Percentiles rank a stretch among this genome's conserved stretches.
Evolutionary conservation across 2,113 vertebrate species (phyloP).

Genomic region (Gymnocephalus cernua): DNA sequence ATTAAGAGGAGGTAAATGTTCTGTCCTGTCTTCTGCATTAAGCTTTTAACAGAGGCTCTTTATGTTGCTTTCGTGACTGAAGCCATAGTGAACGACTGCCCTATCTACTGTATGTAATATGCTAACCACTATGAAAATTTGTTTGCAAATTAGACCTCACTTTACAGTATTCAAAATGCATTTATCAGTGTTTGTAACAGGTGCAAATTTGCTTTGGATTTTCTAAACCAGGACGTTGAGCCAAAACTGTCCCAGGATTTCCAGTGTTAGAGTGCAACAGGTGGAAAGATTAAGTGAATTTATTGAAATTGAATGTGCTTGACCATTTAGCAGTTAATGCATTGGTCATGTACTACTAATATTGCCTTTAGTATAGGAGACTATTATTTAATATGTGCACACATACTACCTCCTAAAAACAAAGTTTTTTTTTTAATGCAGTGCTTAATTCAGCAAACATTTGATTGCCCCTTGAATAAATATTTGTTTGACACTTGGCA

Average conservation of each 20-base stretch:
- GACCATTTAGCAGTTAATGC: not conserved
- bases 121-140: slow-evolving; percentile 55
- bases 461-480: not conserved
- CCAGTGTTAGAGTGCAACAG: not conserved
- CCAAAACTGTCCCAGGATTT: not conserved
- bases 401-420: slow-evolving; percentile 24
- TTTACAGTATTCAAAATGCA: not conserved
- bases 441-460: not conserved
- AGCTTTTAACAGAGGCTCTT: slow-evolving; percentile 19
- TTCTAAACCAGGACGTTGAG: not conserved
- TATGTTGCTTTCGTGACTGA: slow-evolving; percentile 24
- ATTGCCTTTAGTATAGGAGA: not conserved
- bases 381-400: not conserved
- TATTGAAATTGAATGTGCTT: not conserved
- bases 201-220: slow-evolving; percentile 38
- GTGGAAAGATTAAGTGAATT: not conserved
- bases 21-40: not conserved
- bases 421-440: not conserved
- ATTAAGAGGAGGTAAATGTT: slow-evolving; percentile 25
- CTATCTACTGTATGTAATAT: slow-evolving; percentile 39
- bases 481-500: not conserved
- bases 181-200: slow-evolving; percentile 22
- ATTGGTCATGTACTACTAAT: not conserved
- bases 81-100: slow-evolving; percentile 34
- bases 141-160: slow-evolving; percentile 51